These are phyloP conservation scores for Rotaria sp. DNA, from an alignment of 2,888 invertebrate genomes.

Conservation along the genomic window DNA sequence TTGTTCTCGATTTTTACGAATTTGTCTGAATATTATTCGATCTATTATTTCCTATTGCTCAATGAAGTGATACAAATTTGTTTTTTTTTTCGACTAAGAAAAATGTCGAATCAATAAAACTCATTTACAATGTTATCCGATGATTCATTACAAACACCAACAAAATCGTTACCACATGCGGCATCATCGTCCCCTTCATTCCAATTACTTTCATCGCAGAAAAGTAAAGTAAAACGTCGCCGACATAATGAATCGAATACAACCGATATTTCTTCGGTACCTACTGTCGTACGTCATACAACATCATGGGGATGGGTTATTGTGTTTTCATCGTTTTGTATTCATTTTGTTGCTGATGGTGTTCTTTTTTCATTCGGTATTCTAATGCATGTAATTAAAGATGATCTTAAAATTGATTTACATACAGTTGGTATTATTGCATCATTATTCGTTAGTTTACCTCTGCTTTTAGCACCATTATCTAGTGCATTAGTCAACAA, in stretches of 20 bases:
- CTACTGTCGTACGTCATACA: background rate
- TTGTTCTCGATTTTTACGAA: no score
- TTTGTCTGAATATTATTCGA: no score
- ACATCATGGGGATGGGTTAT: conserved; percentile 10
- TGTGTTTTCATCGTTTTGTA: background rate
- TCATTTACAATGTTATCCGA: background rate
- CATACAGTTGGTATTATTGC: conserved; percentile 66
- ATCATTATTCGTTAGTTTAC: conserved; percentile 82
- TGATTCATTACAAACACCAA: background rate
- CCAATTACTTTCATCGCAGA: background rate
- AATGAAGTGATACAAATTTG: no score
- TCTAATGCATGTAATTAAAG: conserved; percentile 70
- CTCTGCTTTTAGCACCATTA: conserved; percentile 60
- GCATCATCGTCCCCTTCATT: background rate
- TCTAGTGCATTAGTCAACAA: conserved; percentile 51
- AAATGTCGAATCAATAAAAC: no score
- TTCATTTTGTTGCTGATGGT: conserved; percentile 60
- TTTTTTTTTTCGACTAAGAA: no score
- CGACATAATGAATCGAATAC: background rate
- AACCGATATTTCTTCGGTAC: background rate
- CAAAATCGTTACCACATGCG: background rate
- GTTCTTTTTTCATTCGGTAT: conserved; percentile 85
- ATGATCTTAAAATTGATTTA: conserved; percentile 74
- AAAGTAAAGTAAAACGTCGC: background rate
- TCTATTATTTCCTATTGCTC: no score